These are phyloP conservation scores for Cyprinus carpio DNA, from an alignment of 2,113 vertebrate species.

Conservation along the genomic window DNA sequence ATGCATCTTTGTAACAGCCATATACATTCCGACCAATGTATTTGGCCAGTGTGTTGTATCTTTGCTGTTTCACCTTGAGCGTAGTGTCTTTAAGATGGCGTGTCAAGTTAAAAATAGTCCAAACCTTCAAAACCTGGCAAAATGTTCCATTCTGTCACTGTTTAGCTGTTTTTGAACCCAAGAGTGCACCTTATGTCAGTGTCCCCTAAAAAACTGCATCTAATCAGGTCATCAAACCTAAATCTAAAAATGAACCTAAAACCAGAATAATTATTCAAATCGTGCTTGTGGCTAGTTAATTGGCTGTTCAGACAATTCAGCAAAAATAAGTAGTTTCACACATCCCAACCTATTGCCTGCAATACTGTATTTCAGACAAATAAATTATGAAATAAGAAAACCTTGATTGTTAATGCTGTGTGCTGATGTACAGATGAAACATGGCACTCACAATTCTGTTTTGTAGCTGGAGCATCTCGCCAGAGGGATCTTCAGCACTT, in stretches of 20 bases:
- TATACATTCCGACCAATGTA: too few relatives aligned
- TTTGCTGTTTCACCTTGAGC: neutral
- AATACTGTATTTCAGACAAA: too few relatives aligned
- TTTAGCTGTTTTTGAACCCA: neutral
- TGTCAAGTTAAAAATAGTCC: slow-evolving; percentile 16
- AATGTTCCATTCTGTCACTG: neutral
- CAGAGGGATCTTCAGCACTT: slow-evolving; percentile 91
- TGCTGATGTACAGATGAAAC: neutral
- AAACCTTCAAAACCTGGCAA: slow-evolving; percentile 1
- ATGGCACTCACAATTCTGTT: slow-evolving; percentile 82
- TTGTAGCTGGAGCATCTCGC: slow-evolving; percentile 89
- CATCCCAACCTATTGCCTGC: too few relatives aligned
- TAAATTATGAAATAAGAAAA: too few relatives aligned
- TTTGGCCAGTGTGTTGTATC: too few relatives aligned
- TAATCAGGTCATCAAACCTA: neutral
- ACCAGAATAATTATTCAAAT: neutral
- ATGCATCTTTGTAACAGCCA: too few relatives aligned
- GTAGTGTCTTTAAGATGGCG: neutral
- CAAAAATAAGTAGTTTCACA: neutral
- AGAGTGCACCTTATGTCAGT: neutral
- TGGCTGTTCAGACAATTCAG: neutral
- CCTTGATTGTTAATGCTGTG: neutral
- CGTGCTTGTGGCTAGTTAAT: neutral
- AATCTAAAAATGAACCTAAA: neutral
- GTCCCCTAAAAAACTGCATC: neutral